These are phyloP conservation scores for Rhagium mordax DNA, from an alignment of 2,888 invertebrate genomes.

Conservation along the genomic window DNA sequence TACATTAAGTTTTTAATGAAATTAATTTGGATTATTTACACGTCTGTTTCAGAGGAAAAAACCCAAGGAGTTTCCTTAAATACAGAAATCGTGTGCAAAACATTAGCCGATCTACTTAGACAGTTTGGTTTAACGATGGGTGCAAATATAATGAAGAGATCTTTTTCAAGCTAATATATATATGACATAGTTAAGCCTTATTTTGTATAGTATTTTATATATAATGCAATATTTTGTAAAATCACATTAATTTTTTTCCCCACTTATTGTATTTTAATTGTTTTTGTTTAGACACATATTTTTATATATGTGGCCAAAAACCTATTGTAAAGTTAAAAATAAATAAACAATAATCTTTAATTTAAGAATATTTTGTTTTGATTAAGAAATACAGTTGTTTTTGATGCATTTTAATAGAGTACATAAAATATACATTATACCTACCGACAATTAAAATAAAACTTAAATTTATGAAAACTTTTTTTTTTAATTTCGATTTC, in stretches of 20 bases:
- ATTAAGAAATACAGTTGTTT: no score
- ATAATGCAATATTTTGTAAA: slow-evolving; percentile 34
- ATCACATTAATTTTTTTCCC: background rate
- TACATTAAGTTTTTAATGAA: no score
- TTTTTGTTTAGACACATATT: slow-evolving; percentile 23
- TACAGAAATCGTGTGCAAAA: slow-evolving; percentile 64
- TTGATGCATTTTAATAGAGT: no score
- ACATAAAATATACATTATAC: no score
- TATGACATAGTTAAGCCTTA: slow-evolving; percentile 28
- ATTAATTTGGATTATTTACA: background rate
- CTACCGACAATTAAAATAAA: no score
- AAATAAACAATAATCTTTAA: slow-evolving; percentile 4
- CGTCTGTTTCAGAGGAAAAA: slow-evolving; percentile 48
- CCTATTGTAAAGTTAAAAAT: slow-evolving; percentile 15
- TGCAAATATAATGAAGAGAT: slow-evolving; percentile 61
- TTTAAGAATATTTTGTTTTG: background rate
- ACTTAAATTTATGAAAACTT: no score
- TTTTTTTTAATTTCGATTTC: no score
- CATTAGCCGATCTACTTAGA: slow-evolving; percentile 62
- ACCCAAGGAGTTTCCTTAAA: slow-evolving; percentile 59
- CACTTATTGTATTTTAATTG: background rate
- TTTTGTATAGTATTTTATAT: slow-evolving; percentile 36
- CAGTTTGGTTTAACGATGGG: slow-evolving; percentile 65
- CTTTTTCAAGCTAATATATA: slow-evolving; percentile 31
- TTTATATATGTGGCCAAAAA: slow-evolving; percentile 22